phyloP scores from a whole-genome alignment of 2,888 invertebrate genomes.

The Hipparchia semele region DNA sequence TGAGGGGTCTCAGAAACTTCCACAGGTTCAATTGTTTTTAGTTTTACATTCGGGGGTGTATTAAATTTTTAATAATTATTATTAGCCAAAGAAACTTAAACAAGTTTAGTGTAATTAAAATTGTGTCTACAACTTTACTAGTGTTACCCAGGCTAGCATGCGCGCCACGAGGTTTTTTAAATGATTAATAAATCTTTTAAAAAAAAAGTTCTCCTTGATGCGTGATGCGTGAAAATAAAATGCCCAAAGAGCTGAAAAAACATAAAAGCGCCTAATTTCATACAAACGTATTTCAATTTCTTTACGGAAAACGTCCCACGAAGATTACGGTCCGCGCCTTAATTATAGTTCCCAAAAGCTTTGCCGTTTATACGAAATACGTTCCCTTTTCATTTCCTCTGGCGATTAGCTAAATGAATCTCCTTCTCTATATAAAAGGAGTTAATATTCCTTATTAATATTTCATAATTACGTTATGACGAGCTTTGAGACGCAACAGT shows the following conservation, averaged over 20 bases:
- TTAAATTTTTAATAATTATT: too few species aligned
- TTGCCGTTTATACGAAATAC: slow-evolving; percentile 25
- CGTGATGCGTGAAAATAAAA: background rate
- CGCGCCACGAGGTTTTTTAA: too few species aligned
- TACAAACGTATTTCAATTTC: slow-evolving; percentile 19
- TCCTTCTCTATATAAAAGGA: slow-evolving; percentile 18
- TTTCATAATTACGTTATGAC: slow-evolving; percentile 5
- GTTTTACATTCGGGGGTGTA: too few species aligned
- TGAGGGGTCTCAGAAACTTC: too few species aligned
- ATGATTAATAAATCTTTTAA: too few species aligned
- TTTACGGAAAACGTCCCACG: slow-evolving; percentile 11
- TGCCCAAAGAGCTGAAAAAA: background rate
- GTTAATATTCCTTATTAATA: slow-evolving; percentile 20
- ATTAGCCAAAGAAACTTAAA: too few species aligned
- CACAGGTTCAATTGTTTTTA: too few species aligned
- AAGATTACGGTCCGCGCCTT: slow-evolving; percentile 20
- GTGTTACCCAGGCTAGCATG: too few species aligned
- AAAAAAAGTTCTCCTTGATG: too few species aligned
- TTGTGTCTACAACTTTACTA: too few species aligned
- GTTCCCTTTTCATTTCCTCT: slow-evolving; percentile 20
- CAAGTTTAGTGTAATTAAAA: too few species aligned
- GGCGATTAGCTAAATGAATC: slow-evolving; percentile 30
- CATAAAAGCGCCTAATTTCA: slow-evolving; percentile 18
- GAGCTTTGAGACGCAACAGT: background rate
- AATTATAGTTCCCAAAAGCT: slow-evolving; percentile 27